These are phyloP conservation scores for Stictonetta naevosa DNA, from an alignment of 2,113 vertebrate species.

Conservation along the genomic window DNA sequence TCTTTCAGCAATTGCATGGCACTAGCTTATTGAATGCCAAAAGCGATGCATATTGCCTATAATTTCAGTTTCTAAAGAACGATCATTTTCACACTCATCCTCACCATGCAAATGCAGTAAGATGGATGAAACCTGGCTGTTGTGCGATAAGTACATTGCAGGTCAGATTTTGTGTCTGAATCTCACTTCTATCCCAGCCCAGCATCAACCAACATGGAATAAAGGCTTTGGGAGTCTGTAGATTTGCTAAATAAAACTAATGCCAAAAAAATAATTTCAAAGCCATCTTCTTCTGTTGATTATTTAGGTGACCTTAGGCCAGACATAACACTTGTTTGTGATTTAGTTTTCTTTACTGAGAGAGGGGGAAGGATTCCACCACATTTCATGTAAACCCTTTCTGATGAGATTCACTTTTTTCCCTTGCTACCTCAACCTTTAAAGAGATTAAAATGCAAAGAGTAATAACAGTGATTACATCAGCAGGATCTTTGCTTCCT, in stretches of 20 bases:
- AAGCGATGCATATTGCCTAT: rapidly evolving
- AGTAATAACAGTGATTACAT: background rate
- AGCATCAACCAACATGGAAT: background rate
- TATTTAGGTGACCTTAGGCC: background rate
- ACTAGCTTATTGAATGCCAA: background rate
- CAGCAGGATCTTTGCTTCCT: background rate
- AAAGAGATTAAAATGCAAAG: background rate
- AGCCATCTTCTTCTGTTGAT: background rate
- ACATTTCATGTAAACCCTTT: background rate
- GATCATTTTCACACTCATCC: background rate
- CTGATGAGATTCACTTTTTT: background rate
- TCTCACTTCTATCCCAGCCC: background rate
- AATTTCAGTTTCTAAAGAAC: background rate
- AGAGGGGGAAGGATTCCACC: background rate
- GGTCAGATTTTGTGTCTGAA: background rate
- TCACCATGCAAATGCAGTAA: background rate
- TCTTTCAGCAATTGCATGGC: background rate
- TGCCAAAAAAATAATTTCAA: background rate
- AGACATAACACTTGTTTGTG: background rate
- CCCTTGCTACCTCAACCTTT: background rate
- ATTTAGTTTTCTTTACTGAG: background rate
- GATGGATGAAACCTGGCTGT: background rate
- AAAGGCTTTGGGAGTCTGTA: background rate
- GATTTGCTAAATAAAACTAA: background rate
- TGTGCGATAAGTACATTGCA: background rate